Conservation (phyloP, 2,113 vertebrate genomes). For the Chitala chitala region DNA sequence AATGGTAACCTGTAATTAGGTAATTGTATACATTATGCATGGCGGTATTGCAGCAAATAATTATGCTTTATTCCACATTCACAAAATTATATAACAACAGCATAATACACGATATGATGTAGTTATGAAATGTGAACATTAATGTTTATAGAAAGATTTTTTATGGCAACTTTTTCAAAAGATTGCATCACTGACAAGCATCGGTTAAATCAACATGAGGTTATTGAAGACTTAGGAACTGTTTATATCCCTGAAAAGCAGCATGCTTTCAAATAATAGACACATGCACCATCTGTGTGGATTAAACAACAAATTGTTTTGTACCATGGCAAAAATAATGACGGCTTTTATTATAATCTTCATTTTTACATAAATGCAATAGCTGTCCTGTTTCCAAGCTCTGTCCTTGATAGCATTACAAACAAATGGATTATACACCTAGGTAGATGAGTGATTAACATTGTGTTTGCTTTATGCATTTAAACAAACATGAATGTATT, state of each 20-base stretch:
- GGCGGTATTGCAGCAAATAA: no score
- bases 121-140: no score
- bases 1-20: no score
- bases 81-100: no score
- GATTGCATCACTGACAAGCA: no score
- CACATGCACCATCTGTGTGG: background rate
- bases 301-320: background rate
- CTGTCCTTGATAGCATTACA: background rate
- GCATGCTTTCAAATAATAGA: background rate
- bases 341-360: background rate
- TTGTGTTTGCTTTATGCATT: background rate
- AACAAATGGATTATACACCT: background rate
- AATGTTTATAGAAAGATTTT: no score
- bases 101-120: no score
- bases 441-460: background rate
- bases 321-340: background rate
- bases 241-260: background rate
- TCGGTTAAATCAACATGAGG: no score
- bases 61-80: no score
- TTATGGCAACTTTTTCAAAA: no score
- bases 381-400: background rate
- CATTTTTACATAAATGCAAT: constrained; percentile 3
- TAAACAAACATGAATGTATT: background rate
- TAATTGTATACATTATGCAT: no score
- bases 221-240: no score